These are phyloP conservation scores for Oxytorus armatus DNA, from an alignment of 2,888 invertebrate genomes.

Conservation along the genomic window DNA sequence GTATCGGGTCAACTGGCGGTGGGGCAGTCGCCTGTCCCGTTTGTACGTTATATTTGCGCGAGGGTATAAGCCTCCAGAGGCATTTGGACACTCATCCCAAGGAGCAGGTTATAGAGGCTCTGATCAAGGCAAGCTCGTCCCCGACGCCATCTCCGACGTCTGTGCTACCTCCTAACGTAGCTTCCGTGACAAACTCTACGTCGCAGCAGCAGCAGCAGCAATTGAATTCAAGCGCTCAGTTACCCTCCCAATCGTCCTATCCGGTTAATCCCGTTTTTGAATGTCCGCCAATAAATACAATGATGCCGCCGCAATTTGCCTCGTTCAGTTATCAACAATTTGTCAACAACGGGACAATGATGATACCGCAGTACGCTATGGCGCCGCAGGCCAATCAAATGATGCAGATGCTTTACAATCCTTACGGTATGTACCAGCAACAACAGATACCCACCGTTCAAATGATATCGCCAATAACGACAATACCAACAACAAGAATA, in stretches of 20 bases:
- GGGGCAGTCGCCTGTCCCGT: slow-evolving; percentile 89
- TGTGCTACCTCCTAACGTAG: slow-evolving; percentile 82
- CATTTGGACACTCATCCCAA: slow-evolving; percentile 95
- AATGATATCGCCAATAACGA: slow-evolving; percentile 85
- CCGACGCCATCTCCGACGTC: slow-evolving; percentile 81
- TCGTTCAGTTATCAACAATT: slow-evolving; percentile 87
- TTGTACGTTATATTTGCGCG: slow-evolving; percentile 92
- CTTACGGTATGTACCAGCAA: slow-evolving; percentile 86
- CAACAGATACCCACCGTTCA: slow-evolving; percentile 85
- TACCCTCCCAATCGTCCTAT: slow-evolving; percentile 79
- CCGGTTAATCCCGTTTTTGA: slow-evolving; percentile 82
- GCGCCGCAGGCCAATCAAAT: slow-evolving; percentile 85
- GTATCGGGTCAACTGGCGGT: slow-evolving; percentile 68
- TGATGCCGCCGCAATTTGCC: slow-evolving; percentile 82
- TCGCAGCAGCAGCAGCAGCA: slow-evolving; percentile 72
- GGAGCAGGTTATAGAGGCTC: slow-evolving; percentile 94
- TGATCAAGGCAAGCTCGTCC: slow-evolving; percentile 85
- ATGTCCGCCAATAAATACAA: slow-evolving; percentile 81
- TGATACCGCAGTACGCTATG: slow-evolving; percentile 86
- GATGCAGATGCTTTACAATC: slow-evolving; percentile 85
- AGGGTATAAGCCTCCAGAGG: slow-evolving; percentile 92
- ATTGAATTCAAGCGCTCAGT: slow-evolving; percentile 67
- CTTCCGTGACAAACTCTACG: slow-evolving; percentile 81
- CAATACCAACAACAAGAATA: slow-evolving; percentile 80
- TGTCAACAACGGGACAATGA: slow-evolving; percentile 86